Evolutionary conservation across 37 sponge, comb jelly and placozoan genomes (phyloP).

Genomic region (Chondrilla cf. caribensis): DNA sequence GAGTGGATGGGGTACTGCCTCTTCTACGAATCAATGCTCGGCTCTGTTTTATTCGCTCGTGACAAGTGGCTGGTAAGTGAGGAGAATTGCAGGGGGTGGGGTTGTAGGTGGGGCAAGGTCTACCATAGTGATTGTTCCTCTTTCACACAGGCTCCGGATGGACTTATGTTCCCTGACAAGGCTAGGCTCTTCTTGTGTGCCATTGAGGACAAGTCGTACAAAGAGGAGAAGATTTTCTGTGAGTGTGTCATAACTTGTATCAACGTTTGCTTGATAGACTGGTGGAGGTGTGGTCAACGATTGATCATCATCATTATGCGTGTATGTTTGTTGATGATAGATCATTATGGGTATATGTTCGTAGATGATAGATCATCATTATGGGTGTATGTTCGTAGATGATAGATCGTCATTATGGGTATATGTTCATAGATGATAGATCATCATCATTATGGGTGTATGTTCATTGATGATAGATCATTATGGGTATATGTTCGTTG

Average conservation of each 20-base stretch:
- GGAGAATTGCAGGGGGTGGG: not conserved
- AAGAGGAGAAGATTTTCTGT: constrained; percentile 97
- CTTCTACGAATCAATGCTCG: constrained; percentile 98
- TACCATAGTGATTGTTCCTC: too few relatives aligned
- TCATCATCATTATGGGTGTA: too few relatives aligned
- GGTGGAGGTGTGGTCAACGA: not conserved
- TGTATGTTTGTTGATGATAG: not conserved
- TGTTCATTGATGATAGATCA: too few relatives aligned
- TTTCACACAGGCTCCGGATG: constrained; percentile 63
- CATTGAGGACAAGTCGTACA: constrained; percentile 97
- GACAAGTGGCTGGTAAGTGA: constrained; percentile 94
- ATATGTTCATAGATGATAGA: too few relatives aligned
- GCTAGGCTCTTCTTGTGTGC: constrained; percentile 85
- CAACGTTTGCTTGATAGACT: too few relatives aligned
- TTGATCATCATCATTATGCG: not conserved
- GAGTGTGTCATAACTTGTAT: not conserved
- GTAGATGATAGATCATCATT: too few relatives aligned
- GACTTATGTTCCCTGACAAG: constrained; percentile 91
- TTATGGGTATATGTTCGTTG: too few relatives aligned
- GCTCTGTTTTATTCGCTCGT: constrained; percentile 91
- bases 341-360: too few relatives aligned
- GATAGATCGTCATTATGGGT: too few relatives aligned
- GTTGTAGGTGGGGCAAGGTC: not conserved
- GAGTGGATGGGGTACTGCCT: constrained; percentile 99
- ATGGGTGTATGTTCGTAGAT: too few relatives aligned